Evolutionary conservation across 2,797 vertebrate species (phyloP).

Genomic region (Halcyon leucocephala): DNA sequence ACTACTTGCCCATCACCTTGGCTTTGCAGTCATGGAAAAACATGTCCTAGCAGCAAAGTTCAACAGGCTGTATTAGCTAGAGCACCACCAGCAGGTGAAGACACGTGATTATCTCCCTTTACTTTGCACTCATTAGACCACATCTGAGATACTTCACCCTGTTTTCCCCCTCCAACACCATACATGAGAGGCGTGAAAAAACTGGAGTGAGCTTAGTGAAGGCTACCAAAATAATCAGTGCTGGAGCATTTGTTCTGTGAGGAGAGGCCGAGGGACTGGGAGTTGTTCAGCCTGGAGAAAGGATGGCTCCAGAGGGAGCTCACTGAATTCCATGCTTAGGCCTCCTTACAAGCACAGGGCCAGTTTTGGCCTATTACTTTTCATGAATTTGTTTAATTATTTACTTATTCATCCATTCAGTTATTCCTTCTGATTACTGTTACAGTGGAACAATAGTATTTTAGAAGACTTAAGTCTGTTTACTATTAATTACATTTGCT

Average conservation of each 20-base stretch:
- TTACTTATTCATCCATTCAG: background rate
- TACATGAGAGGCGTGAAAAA: background rate
- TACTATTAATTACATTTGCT: constrained; percentile 17
- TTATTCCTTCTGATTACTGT: background rate
- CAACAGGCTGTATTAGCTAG: background rate
- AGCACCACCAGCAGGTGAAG: background rate
- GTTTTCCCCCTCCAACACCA: background rate
- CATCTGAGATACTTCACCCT: background rate
- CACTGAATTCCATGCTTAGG: background rate
- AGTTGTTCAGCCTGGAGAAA: background rate
- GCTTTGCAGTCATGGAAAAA: background rate
- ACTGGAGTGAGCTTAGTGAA: background rate
- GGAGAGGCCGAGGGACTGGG: background rate
- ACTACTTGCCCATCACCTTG: background rate
- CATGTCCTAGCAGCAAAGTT: background rate
- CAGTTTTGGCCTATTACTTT: background rate
- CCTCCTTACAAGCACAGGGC: background rate
- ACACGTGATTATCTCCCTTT: background rate
- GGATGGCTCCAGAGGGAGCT: background rate
- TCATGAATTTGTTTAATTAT: background rate
- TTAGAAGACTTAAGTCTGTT: background rate
- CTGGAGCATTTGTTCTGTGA: background rate
- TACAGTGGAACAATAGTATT: background rate
- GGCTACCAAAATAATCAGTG: too few relatives aligned
- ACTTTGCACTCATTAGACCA: background rate